Base-by-base conservation (phyloP, 2,888 invertebrate genomes). In the Nomada ferruginata region DNA sequence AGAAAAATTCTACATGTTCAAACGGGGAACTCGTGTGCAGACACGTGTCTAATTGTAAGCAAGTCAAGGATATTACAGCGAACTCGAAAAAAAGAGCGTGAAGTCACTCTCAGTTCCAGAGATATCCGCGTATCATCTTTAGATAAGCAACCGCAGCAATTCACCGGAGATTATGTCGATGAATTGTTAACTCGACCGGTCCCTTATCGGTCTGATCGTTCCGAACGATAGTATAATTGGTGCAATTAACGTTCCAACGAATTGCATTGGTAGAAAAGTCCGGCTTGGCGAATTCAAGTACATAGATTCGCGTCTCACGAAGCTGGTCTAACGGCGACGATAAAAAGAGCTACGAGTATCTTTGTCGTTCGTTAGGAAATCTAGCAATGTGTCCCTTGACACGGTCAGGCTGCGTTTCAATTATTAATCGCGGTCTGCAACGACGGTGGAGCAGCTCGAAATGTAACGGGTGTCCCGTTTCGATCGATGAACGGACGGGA, bases 391-490 rank as follows among this genome's bases (percentile, higher is more conserved):
- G 9, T n/a, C 47, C 10, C 29, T 60, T 50, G 70, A 70, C 47
- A 59, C 15, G n/a, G 36, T 13, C 23, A 18, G 59, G 23, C 23
- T 20, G n/a, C 1, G 47, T 26, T 18, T 57, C 65, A 42, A 74
- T 60, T 65, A 74, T 74, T 74, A 74, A 59, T 59, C 74, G 23
- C 36, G 50, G 18, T 20, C 29, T 20, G 15, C 13, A 42, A 52
- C 29, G 29, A 23, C 47, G 57, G 11, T 1, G n/a, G 53, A 63
- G n/a, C 9, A 20, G 72, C 29, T 64, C 10, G 15, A 29, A 57
- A 47, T 57, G 29, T 59, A 65, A 23, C 65, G 47, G 65, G n/a
- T 65, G 57, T 44, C 29, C 29, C n/a, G 15, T 15, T 20, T 29
- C 20, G 29, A 57, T 36, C 57, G n/a, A 55, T 55, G 20, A 50